phyloP scores from a whole-genome alignment of 2,888 invertebrate species.

The Spodoptera exigua region DNA sequence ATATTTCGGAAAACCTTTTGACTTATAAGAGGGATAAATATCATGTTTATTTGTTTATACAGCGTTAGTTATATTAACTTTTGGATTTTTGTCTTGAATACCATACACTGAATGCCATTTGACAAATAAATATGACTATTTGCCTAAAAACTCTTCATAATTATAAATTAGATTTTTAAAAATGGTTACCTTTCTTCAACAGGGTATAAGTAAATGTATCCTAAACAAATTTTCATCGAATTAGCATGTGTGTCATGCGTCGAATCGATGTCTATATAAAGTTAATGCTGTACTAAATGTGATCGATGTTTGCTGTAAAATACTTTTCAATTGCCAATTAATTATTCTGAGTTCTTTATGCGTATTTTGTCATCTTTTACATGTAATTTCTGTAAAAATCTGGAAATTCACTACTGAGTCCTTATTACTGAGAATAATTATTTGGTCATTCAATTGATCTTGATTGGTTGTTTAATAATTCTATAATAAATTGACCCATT shows the following conservation, averaged over 20 bases:
- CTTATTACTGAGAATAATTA: not conserved
- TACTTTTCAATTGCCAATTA: constrained; percentile 34
- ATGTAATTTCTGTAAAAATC: too few relatives aligned
- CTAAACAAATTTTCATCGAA: constrained; percentile 19
- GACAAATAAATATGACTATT: too few relatives aligned
- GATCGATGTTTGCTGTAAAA: constrained; percentile 59
- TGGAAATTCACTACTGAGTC: too few relatives aligned
- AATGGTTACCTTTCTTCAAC: too few relatives aligned
- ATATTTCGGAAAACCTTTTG: constrained; percentile 21
- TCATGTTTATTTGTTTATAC: too few relatives aligned
- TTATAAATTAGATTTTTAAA: too few relatives aligned
- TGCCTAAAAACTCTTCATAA: too few relatives aligned
- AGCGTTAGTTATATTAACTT: too few relatives aligned
- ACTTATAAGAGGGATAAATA: constrained; percentile 5
- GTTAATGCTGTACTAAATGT: constrained; percentile 53
- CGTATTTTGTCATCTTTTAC: too few relatives aligned
- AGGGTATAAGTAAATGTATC: constrained; percentile 32
- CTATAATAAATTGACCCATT: constrained; percentile 28
- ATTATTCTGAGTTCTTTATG: too few relatives aligned
- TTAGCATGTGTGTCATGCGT: constrained; percentile 16
- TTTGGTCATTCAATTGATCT: constrained; percentile 48
- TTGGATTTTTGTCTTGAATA: too few relatives aligned
- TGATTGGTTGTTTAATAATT: constrained; percentile 48
- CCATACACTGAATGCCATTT: too few relatives aligned
- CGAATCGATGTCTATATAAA: constrained; percentile 23